A percentile compares a stretch with the other conserved stretches of the same genome.
Conservation (phyloP, 2,797 vertebrate species). For the Distichodus sexfasciatus region DNA sequence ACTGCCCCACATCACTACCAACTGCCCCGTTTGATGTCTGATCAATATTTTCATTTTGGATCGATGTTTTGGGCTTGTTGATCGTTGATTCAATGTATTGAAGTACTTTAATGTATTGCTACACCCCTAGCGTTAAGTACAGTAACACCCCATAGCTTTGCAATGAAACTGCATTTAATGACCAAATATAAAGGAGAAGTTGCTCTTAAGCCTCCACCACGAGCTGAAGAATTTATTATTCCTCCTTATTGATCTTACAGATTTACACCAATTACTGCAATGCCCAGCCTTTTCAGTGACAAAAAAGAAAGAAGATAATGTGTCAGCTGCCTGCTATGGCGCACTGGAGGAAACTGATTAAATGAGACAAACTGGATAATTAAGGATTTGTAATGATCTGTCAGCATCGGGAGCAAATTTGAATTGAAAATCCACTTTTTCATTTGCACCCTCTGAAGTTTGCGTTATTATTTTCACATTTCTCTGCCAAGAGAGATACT, state of each 20-base stretch:
- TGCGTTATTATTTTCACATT: conserved; percentile 35
- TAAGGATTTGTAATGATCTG: conserved; percentile 46
- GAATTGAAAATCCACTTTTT: conserved; percentile 37
- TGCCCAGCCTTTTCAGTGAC: conserved; percentile 11
- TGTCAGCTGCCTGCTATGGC: conserved; percentile 33
- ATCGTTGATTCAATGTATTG: too few species aligned
- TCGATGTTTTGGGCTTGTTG: too few species aligned
- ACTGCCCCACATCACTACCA: too few species aligned
- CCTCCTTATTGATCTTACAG: conserved; percentile 17
- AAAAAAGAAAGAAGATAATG: conserved; percentile 20
- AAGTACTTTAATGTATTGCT: too few species aligned
- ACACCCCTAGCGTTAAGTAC: too few species aligned
- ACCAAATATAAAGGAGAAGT: conserved; percentile 22
- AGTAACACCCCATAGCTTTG: not conserved
- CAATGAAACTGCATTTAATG: not conserved
- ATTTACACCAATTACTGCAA: conserved; percentile 39
- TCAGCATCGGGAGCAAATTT: conserved; percentile 41
- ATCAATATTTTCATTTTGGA: too few species aligned
- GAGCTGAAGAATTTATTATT: conserved; percentile 41
- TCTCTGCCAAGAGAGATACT: conserved; percentile 28
- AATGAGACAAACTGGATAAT: conserved; percentile 32
- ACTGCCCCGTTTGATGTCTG: too few species aligned
- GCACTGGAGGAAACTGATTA: conserved; percentile 32
- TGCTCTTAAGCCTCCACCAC: conserved; percentile 11
- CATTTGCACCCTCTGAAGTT: conserved; percentile 26